These are phyloP conservation scores for Salminus brasiliensis DNA, from an alignment of 2,113 vertebrate genomes.

Conservation along the genomic window DNA sequence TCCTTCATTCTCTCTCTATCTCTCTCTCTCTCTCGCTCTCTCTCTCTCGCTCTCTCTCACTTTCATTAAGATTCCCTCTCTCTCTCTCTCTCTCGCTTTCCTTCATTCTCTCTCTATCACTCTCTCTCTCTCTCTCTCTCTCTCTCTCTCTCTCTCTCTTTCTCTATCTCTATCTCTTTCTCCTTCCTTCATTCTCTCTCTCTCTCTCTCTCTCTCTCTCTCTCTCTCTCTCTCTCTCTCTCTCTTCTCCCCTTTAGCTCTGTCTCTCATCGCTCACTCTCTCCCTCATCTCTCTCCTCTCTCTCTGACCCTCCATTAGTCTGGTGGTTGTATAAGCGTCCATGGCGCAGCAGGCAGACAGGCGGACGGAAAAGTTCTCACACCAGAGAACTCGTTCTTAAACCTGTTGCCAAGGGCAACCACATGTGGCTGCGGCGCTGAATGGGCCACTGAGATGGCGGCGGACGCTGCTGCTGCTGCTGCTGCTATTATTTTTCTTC, in stretches of 20 bases:
- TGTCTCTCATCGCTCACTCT: constrained; percentile 7
- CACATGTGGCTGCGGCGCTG: constrained; percentile 28
- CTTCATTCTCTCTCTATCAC: no score
- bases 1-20: no score
- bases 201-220: background rate
- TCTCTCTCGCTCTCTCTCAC: no score
- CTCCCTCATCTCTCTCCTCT: constrained; percentile 26
- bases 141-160: no score
- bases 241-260: background rate
- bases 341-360: background rate
- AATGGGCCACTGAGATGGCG: background rate
- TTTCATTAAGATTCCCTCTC: no score
- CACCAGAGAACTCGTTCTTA: background rate
- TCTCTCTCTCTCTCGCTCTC: no score
- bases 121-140: no score
- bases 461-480: no score
- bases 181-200: no score
- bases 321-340: background rate
- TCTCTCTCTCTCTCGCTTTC: no score
- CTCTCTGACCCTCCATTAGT: background rate
- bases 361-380: constrained; percentile 7
- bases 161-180: no score
- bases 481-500: background rate
- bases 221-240: constrained; percentile 16
- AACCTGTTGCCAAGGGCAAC: constrained; percentile 53